Conservation (phyloP, 2,113 vertebrate species). For the Pteropus alecto region DNA sequence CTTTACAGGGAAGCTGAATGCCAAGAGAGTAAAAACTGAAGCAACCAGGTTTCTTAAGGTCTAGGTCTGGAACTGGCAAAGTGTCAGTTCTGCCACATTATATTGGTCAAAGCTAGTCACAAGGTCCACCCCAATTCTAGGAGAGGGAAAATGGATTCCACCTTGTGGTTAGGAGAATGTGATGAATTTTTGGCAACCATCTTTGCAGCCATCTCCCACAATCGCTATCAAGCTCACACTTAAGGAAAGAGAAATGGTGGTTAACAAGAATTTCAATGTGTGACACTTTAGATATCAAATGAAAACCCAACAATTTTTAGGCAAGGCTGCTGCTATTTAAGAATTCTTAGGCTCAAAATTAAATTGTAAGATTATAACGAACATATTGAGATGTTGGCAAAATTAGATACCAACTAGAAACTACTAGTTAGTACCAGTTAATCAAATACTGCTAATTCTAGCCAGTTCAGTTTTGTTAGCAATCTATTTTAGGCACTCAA, state of each 20-base stretch:
- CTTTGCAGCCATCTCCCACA: not conserved
- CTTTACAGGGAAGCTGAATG: not conserved
- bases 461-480: slow-evolving; percentile 6
- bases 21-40: not conserved
- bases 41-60: not conserved
- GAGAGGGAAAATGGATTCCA: not conserved
- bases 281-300: not conserved
- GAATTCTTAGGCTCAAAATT: not conserved
- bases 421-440: not conserved
- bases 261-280: not conserved
- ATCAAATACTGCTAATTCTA: not conserved
- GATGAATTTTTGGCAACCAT: not conserved
- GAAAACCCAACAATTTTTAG: not conserved
- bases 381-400: not conserved
- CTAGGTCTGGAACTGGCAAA: not conserved
- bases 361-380: not conserved
- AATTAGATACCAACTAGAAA: not conserved
- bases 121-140: not conserved
- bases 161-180: not conserved
- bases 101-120: not conserved
- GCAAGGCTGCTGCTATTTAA: not conserved
- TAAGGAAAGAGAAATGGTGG: not conserved
- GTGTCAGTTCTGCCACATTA: not conserved
- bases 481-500: slow-evolving; percentile 15
- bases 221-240: not conserved